Conservation (phyloP, 2,888 invertebrate genomes). For the Loripinus fragilis region DNA sequence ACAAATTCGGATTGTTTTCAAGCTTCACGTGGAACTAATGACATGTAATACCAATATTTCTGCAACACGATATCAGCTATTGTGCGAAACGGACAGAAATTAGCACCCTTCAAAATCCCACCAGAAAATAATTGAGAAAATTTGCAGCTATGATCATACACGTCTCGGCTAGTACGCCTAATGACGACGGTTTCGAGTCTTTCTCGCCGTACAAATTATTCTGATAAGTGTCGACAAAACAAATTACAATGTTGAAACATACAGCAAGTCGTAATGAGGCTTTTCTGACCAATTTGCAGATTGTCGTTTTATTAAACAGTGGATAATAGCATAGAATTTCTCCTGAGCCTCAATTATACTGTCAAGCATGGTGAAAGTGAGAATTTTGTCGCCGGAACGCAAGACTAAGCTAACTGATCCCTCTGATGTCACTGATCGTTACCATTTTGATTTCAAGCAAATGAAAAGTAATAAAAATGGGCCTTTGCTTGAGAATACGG, state of each 20-base stretch:
- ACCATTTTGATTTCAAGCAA: too few relatives aligned
- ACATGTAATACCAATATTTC: constrained; percentile 53
- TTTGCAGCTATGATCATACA: constrained; percentile 12
- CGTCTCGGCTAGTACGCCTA: not conserved
- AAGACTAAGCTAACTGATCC: constrained; percentile 1
- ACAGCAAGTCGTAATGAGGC: constrained; percentile 55
- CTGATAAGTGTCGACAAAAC: constrained; percentile 60
- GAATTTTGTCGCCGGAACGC: constrained; percentile 3
- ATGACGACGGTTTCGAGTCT: not conserved
- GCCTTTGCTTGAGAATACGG: too few relatives aligned
- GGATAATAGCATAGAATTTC: constrained; percentile 25
- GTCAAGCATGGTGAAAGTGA: constrained; percentile 8
- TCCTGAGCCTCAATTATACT: constrained; percentile 3
- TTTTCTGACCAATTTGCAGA: constrained; percentile 39
- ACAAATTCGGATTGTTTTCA: constrained; percentile 10
- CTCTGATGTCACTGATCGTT: not conserved
- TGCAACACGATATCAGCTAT: constrained; percentile 53
- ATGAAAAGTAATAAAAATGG: too few relatives aligned
- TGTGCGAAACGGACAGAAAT: constrained; percentile 50
- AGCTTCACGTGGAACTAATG: constrained; percentile 33
- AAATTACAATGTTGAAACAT: constrained; percentile 65
- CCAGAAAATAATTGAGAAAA: constrained; percentile 20
- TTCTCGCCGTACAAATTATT: constrained; percentile 42
- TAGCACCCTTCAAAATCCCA: constrained; percentile 45
- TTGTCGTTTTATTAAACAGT: constrained; percentile 38